Conservation (phyloP, 92 coral and sea anemone species). For the Scolanthus callimorphus region DNA sequence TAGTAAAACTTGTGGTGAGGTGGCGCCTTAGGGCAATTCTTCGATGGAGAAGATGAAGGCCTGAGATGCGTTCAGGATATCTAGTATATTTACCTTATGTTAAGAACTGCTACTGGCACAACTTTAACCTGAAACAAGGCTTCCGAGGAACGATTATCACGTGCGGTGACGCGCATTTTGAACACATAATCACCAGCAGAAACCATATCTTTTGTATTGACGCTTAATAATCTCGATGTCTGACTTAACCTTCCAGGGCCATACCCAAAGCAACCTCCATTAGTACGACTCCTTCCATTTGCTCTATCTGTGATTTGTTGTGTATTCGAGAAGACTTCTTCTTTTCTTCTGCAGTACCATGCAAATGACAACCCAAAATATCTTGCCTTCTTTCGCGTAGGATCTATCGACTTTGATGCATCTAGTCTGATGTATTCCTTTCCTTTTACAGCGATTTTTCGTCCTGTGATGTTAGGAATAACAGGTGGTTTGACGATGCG, state of each 20-base stretch:
- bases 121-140: conserved; percentile 15
- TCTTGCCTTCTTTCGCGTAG: conserved; percentile 11
- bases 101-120: conserved; percentile 27
- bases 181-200: conserved; percentile 46
- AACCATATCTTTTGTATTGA: conserved; percentile 33
- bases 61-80: no score
- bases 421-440: conserved; percentile 45
- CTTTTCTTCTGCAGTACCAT: conserved; percentile 62
- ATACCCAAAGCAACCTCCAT: conserved; percentile 65
- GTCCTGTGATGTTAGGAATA: conserved; percentile 37
- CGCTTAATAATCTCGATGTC: conserved; percentile 13
- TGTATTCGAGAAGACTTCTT: conserved; percentile 37
- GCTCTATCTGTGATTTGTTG: conserved; percentile 33
- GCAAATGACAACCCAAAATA: conserved; percentile 33
- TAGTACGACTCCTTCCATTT: conserved; percentile 8
- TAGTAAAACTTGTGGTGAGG: no score
- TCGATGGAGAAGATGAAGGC: no score
- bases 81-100: conserved; percentile 32
- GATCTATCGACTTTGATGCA: conserved; percentile 59
- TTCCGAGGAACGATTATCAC: conserved; percentile 33
- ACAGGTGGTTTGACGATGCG: conserved; percentile 44
- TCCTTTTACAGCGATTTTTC: conserved; percentile 19
- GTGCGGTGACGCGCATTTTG: conserved; percentile 37
- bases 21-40: no score
- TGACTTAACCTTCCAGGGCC: conserved; percentile 46